Evolutionary conservation across 2,113 vertebrate genomes (phyloP).

Genomic region (Cryptoleucopteryx plumbea): DNA sequence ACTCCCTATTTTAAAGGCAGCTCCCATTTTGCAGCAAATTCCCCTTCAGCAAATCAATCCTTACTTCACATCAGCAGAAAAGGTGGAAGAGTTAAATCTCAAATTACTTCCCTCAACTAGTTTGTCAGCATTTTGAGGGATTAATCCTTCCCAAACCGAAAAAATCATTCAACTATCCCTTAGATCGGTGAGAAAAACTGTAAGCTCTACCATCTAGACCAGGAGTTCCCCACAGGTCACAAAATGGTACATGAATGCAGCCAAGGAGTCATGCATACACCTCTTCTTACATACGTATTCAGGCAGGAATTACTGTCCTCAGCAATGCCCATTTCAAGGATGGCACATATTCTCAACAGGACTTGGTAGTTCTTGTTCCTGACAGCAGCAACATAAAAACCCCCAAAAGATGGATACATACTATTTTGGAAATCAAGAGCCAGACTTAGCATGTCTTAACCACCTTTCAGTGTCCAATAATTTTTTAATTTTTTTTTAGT

Average conservation of each 20-base stretch:
- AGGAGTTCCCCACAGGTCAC: not conserved
- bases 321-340: not conserved
- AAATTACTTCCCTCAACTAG: not conserved
- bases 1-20: not conserved
- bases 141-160: not conserved
- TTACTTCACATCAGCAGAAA: not conserved
- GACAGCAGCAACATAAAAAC: not conserved
- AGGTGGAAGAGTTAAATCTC: not conserved
- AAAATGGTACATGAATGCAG: not conserved
- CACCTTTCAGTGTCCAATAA: not conserved
- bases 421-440: not conserved
- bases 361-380: not conserved
- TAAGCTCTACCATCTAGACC: not conserved
- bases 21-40: not conserved
- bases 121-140: not conserved
- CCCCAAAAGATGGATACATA: not conserved
- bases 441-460: not conserved
- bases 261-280: not conserved
- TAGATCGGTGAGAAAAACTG: not conserved
- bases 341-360: not conserved
- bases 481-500: not conserved
- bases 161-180: not conserved
- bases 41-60: not conserved
- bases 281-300: fast-evolving
- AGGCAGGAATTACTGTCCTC: not conserved